Percentiles rank a stretch among this genome's conserved stretches.
These are phyloP conservation scores for Pseudomugil gertrudae DNA, from an alignment of 2,797 vertebrate genomes.

Conservation along the genomic window DNA sequence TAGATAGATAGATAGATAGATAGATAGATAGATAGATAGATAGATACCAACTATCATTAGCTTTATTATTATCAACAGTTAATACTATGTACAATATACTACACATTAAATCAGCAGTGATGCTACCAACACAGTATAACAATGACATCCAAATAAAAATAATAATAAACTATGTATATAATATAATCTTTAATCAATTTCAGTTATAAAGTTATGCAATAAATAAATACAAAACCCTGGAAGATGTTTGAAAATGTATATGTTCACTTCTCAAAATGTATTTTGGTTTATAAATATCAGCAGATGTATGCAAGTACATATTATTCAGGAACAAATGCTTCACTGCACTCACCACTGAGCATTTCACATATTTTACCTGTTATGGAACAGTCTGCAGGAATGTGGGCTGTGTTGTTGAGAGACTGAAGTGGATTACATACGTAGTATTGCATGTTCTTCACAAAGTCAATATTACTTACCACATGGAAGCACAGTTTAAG, in stretches of 20 bases:
- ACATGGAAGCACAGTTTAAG: constrained; percentile 6
- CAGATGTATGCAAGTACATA: constrained; percentile 1
- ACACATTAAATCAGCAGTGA: too few relatives aligned
- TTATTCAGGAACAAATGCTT: constrained; percentile 25
- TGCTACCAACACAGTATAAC: too few relatives aligned
- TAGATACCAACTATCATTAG: too few relatives aligned
- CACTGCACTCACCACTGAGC: not conserved
- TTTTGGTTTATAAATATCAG: constrained; percentile 5
- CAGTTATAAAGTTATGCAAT: too few relatives aligned
- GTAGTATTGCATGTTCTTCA: constrained; percentile 7
- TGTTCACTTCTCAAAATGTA: not conserved
- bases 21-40: too few relatives aligned
- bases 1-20: too few relatives aligned
- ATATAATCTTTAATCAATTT: too few relatives aligned
- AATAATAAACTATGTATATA: too few relatives aligned
- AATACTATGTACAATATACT: too few relatives aligned
- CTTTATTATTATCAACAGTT: too few relatives aligned
- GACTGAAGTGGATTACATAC: constrained; percentile 52
- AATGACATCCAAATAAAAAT: too few relatives aligned
- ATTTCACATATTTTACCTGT: constrained; percentile 40
- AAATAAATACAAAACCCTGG: too few relatives aligned
- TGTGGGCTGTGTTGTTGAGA: constrained; percentile 27
- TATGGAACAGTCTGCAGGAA: constrained; percentile 27
- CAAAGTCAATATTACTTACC: constrained; percentile 14
- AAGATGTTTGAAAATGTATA: not conserved